Conservation (phyloP, 2,888 invertebrate species). For the Drosophila cognata region DNA sequence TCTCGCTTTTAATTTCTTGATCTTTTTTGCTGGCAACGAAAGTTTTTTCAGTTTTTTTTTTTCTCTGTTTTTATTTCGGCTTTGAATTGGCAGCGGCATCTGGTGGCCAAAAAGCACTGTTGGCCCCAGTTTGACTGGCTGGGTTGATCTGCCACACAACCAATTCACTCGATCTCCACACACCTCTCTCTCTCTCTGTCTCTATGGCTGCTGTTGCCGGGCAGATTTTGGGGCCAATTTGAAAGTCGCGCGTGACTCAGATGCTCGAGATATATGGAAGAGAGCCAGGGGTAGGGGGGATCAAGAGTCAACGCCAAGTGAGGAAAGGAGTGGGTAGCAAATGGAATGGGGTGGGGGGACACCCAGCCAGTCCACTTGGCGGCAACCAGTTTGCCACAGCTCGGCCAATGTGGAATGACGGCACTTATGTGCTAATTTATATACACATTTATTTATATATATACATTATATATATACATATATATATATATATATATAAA, state of each 20-base stretch:
- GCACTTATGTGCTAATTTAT: constrained; percentile 64
- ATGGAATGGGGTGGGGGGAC: neutral
- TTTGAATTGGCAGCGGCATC: constrained; percentile 18
- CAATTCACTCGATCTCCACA: constrained; percentile 1
- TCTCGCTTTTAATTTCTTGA: constrained; percentile 20
- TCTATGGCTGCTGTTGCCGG: constrained; percentile 60
- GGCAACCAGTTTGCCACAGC: constrained; percentile 64
- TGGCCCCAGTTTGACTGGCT: constrained; percentile 32
- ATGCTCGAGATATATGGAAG: constrained; percentile 23
- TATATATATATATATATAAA: neutral
- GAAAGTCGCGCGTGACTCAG: constrained; percentile 74
- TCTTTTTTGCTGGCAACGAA: constrained; percentile 46
- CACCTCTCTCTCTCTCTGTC: constrained; percentile 3
- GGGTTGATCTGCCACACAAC: constrained; percentile 32
- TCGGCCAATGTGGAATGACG: constrained; percentile 36
- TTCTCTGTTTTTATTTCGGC: neutral
- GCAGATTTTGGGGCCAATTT: constrained; percentile 69
- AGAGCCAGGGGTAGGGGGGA: neutral
- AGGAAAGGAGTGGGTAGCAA: neutral
- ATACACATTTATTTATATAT: neutral
- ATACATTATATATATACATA: neutral
- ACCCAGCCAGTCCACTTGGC: constrained; percentile 51
- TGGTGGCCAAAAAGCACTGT: constrained; percentile 30
- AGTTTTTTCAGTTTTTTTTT: constrained; percentile 43
- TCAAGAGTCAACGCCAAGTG: neutral